Evolutionary conservation across 2,113 vertebrate genomes (phyloP), one percentile per base, ranked within the genome.

Genomic region (Campylomormyrus numenius): DNA sequence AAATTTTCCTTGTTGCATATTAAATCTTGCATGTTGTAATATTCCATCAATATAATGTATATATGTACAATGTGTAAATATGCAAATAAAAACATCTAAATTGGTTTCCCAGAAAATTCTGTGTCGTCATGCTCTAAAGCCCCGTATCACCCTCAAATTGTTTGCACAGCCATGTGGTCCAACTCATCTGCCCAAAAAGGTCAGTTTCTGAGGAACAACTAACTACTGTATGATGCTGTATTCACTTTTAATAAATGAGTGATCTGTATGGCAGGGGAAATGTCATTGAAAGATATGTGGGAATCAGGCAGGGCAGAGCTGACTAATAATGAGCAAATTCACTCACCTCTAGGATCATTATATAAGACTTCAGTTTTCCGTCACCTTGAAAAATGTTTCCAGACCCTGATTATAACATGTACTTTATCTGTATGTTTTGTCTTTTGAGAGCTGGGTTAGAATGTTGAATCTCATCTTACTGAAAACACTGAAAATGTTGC

Each of bases 1-100:
- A 87, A 66, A 70, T 31, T 39, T 19, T 42, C 13, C 92, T 91
- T 45, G 17, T 90, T 88, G 91, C 88, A 90, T 91, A 93, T 80
- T 80, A 80, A 90, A 93, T n/a, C 80, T 7, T 93, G 94, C 94
- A 95, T 95, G 94, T 94, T 89, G 89, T 95, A 94, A 84, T 93
- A 93, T 92, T 87, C 21, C 92, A 89, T 92, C 94, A 91, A 91
- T 91, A 92, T 89, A 89, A 66, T 56, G 84, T 77, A 91, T 92
- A 92, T 74, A 94, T 92, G 93, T 88, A 88, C 91, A 87, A 90
- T 24, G 91, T 94, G 92, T 94, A 93, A 93, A 93, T 91, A 19
- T 90, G 88, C 91, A 89, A 91, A 91, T 92, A 89, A 91, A 91
- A 46, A 85, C 74, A 42, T 88, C 77, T 46, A 88, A 90, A 90